Conservation (phyloP, 2,888 invertebrate genomes). For the Sylvicola cinctus region DNA sequence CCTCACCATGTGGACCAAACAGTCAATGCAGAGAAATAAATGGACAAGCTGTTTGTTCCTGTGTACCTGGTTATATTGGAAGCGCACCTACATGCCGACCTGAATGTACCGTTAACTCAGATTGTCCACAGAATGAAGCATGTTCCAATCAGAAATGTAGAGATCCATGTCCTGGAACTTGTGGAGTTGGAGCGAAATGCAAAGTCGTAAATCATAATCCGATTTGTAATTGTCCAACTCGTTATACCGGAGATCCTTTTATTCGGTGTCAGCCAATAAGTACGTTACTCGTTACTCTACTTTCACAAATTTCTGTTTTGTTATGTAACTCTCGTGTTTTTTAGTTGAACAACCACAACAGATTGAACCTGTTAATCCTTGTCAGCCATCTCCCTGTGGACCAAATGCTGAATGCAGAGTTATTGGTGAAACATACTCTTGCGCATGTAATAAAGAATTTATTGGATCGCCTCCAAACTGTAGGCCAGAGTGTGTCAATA, state of each 20-base stretch:
- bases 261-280: conserved; percentile 35
- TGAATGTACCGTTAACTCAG: conserved; percentile 61
- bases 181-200: conserved; percentile 54
- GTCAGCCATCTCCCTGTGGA: conserved; percentile 57
- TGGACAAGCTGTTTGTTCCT: conserved; percentile 50
- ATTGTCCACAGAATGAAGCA: conserved; percentile 48
- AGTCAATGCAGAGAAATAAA: conserved; percentile 47
- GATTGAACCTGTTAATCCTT: conserved; percentile 35
- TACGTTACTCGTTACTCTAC: conserved; percentile 13
- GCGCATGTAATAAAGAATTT: conserved; percentile 56
- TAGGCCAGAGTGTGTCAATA: conserved; percentile 59
- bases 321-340: too few relatives aligned
- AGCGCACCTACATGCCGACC: conserved; percentile 51
- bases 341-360: conserved; percentile 25
- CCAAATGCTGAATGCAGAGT: conserved; percentile 58
- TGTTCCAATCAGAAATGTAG: conserved; percentile 63
- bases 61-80: conserved; percentile 48
- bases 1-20: conserved; percentile 64
- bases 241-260: conserved; percentile 57
- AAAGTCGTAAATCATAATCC: conserved; percentile 60
- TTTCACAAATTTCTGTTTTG: too few relatives aligned
- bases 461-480: conserved; percentile 62
- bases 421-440: conserved; percentile 46
- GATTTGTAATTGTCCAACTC: conserved; percentile 51
- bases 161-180: conserved; percentile 65